Evolutionary conservation across 2,113 vertebrate genomes (phyloP), one percentile per base, ranked within the genome.

Genomic region (Galeopterus variegatus): DNA sequence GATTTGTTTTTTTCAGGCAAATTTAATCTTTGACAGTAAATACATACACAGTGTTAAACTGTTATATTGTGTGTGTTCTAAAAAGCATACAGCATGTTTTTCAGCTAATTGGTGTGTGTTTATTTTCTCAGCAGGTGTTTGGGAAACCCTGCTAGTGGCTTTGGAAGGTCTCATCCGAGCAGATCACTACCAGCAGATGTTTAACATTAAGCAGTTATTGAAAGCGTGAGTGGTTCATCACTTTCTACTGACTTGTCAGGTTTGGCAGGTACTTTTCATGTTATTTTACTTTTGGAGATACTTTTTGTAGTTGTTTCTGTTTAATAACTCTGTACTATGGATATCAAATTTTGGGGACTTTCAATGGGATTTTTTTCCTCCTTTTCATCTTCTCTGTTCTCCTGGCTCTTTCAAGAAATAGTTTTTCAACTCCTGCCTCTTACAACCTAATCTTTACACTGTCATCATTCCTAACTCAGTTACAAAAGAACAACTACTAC

Each of bases 221-320:
- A 99, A 99, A 85, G 99, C 99, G 24, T 99, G 98, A 97, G 99
- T 99, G 24, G 99, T 99, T 28, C 99, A 99, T 96, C 99, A 99
- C 84, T 99, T 99, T 98, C 99, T 99, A 54, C 98, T 99, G 88
- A 99, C 99, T 52, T 99, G 99, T 93, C 99, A 99, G 97, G 99
- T 99, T 97, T 98, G 99, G 88, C 99, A 99, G 99, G 99, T 99
- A 98, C 24, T 90, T 93, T 58, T 11, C n/a, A 18, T 41, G 65
- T 77, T 41, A 73, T 56, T n/a, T 92, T 41, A 56, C 77, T 79
- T 85, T 50, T 7, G 8, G 33, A 91, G 54, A 33, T 24, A 54
- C 65, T 82, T 21, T 88, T 75, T 81, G 17, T 31, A 52, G 0
- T 85, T 75, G 31, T 77, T 73, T 81, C 67, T 96, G 23, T 77